Evolutionary conservation across 2,113 vertebrate genomes (phyloP), one percentile per base, ranked within the genome.

Genomic region (Ornithorhynchus anatinus): DNA sequence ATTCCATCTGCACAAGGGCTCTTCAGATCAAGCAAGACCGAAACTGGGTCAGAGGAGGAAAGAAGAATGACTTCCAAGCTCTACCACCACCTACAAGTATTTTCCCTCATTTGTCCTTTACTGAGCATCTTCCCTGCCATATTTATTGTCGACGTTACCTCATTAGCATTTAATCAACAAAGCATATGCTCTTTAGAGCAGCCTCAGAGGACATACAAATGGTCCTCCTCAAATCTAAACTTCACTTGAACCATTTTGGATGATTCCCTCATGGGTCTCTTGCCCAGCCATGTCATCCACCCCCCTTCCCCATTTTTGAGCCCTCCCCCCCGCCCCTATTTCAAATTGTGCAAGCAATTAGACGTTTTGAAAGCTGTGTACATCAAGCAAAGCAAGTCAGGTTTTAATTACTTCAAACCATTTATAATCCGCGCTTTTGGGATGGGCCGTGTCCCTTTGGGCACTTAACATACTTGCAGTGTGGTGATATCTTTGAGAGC

Each of bases 1-100:
- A 6, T 58, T 85, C 68, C 38, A 51, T 45, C 56, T 63, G 85
- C 86, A 88, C 82, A 92, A 89, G 91, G 79, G 37, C 29, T 37
- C 57, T 59, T 89, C 80, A 91, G 85, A 84, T 50, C 20, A 44
- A 8, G 5, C 10, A 54, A 84, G 75, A 84, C 69, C 68, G 80
- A 82, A 81, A 65, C 7, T 2, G 4, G 82, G 80, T 81, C 79
- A 72, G 2, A n/a, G 8, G 35, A 12, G 35, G 58, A 58, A 60
- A 56, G 61, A 87, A 75, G 87, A 80, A 71, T 84, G 7, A 57
- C 76, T 78, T 86, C 7, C 33, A 5, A 86, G 87, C 69, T 42
- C 69, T 51, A 69, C 62, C 75, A 75, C 82, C 70, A 84, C 68
- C 45, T 75, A 76, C 17, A 50, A 48, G 14, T 56, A 69, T 79